Evolutionary conservation across 2,888 invertebrate genomes (phyloP).

Genomic region (Itoplectis maculator): DNA sequence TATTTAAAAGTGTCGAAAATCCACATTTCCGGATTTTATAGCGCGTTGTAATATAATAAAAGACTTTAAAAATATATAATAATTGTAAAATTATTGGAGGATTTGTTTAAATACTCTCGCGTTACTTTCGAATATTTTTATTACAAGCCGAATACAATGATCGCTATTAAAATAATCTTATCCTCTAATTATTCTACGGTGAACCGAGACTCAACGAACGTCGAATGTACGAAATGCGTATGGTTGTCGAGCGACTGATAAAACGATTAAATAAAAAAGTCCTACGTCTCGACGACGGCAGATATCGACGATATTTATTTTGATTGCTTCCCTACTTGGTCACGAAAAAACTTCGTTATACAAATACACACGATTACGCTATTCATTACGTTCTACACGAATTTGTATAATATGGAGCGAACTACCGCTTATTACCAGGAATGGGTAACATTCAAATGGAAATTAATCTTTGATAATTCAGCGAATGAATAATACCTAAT

Average conservation of each 20-base stretch:
- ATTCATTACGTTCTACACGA: conserved; percentile 35
- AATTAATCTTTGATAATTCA: too few species aligned
- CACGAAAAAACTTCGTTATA: conserved; percentile 59
- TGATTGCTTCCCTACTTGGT: conserved; percentile 58
- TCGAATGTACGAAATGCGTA: conserved; percentile 50
- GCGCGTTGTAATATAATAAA: too few species aligned
- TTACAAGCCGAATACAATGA: conserved; percentile 61
- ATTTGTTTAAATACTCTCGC: neutral
- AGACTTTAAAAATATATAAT: too few species aligned
- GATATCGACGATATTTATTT: conserved; percentile 35
- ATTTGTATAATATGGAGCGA: conserved; percentile 32
- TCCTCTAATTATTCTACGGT: conserved; percentile 36
- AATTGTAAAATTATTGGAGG: too few species aligned
- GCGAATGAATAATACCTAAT: too few species aligned
- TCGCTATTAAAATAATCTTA: conserved; percentile 54
- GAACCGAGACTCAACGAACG: conserved; percentile 29
- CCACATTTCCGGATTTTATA: too few species aligned
- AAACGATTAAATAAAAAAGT: conserved; percentile 33
- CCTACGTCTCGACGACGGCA: neutral
- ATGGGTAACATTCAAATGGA: neutral
- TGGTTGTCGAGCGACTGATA: conserved; percentile 21
- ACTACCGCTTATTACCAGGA: conserved; percentile 11
- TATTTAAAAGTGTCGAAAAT: too few species aligned
- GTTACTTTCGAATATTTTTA: conserved; percentile 43
- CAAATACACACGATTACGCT: conserved; percentile 48